Base-by-base conservation (phyloP, 2,888 invertebrate species). In the Atrina japonica region DNA sequence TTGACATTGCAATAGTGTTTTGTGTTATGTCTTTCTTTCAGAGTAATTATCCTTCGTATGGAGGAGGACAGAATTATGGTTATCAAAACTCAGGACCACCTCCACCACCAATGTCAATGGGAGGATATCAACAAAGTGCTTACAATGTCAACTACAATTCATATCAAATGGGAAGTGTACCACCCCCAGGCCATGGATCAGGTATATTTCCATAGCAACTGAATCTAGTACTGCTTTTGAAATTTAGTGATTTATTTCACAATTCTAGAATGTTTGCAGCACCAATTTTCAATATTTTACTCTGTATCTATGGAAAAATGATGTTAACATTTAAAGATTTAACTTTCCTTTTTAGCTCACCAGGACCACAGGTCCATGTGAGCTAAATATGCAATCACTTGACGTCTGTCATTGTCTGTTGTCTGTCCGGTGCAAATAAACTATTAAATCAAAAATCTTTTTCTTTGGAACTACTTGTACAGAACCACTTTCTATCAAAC, bases 1-100 rank as follows among this genome's bases (percentile, higher is more conserved):
- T n/a, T n/a, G n/a, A n/a, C n/a, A n/a, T n/a, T n/a, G n/a, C n/a
- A n/a, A n/a, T n/a, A n/a, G n/a, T n/a, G n/a, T n/a, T n/a, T n/a
- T n/a, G n/a, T n/a, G n/a, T n/a, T n/a, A n/a, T n/a, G n/a, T n/a
- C n/a, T n/a, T n/a, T n/a, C n/a, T 60, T 69, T 25, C 63, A 70
- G 70, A 70, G 70, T 40, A 70, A 70, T 29, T 70, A 70, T 25
- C 58, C 58, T 7, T 27, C 43, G 3, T 50, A 56, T 30, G 49
- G 50, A 23, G 63, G 63, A n/a, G 66, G 58, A n/a, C 40, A 29
- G 3, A 40, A 49, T 35, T 41, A 49, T 23, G 49, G 50, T 43
- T 43, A 61, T 50, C 72, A 75, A 18, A 73, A 66, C 52, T 76
- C 77, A 55, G 80, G 80, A 14, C 79, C 78, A 23, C 80, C 80